phyloP scores from a whole-genome alignment of 53 echinoderm and acorn worm species.

The Echinometra lucunter region DNA sequence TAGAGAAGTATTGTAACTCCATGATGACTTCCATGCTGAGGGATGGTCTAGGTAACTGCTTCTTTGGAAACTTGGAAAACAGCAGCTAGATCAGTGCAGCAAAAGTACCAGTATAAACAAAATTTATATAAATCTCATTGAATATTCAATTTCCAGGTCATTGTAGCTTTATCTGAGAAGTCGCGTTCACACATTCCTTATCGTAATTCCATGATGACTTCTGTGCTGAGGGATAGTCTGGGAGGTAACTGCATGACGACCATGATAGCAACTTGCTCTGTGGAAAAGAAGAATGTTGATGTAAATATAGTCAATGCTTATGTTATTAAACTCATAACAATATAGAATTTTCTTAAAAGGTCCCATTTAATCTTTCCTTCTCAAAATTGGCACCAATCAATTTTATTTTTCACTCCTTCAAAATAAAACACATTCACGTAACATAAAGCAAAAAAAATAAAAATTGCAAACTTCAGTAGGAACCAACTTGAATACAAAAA shows the following conservation, averaged over 20 bases:
- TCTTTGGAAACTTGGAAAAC: no score
- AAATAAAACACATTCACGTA: no score
- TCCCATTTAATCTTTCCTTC: no score
- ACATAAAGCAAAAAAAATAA: no score
- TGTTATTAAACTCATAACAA: not conserved
- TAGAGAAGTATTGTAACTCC: slow-evolving; percentile 97
- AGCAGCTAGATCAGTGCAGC: no score
- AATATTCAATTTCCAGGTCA: slow-evolving; percentile 73
- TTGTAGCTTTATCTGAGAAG: slow-evolving; percentile 95
- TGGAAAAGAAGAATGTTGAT: slow-evolving; percentile 98
- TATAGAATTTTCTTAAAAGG: no score
- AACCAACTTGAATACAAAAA: no score
- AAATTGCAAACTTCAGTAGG: no score
- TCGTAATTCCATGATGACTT: slow-evolving; percentile 99
- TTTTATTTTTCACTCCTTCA: no score
- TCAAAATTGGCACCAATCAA: no score
- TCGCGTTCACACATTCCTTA: slow-evolving; percentile 93
- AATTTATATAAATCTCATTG: not conserved
- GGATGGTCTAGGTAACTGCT: slow-evolving; percentile 98
- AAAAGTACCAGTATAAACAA: not conserved
- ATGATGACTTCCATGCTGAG: slow-evolving; percentile 96
- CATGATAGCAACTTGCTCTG: slow-evolving; percentile 97
- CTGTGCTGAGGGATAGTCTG: slow-evolving; percentile 92
- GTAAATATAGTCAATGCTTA: slow-evolving; percentile 72
- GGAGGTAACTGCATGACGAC: slow-evolving; percentile 99